Percentiles rank a stretch among this genome's conserved stretches.
phyloP scores from a whole-genome alignment of 92 coral and sea anemone species.

The Porites rus region DNA sequence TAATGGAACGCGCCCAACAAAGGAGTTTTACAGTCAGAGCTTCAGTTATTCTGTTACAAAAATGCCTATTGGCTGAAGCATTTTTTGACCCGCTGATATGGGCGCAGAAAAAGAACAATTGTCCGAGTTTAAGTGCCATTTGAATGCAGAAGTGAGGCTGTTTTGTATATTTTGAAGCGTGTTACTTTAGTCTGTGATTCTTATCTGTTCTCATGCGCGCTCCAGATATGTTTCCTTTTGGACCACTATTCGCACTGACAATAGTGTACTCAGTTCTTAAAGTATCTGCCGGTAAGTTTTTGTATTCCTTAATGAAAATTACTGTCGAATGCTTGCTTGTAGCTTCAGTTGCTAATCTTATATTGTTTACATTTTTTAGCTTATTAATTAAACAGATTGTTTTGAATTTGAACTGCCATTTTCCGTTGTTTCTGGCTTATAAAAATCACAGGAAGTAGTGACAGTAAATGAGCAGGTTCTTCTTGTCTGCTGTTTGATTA shows the following conservation, averaged over 20 bases:
- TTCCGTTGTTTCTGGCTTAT: background rate
- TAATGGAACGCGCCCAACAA: slow-evolving; percentile 31
- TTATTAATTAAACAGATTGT: slow-evolving; percentile 23
- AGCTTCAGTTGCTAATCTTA: background rate
- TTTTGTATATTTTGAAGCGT: background rate
- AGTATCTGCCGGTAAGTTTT: slow-evolving; percentile 12
- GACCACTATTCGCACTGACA: background rate
- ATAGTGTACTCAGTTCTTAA: background rate
- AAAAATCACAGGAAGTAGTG: background rate
- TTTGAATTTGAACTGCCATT: slow-evolving; percentile 17
- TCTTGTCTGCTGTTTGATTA: too few relatives aligned
- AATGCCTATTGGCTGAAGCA: slow-evolving; percentile 14
- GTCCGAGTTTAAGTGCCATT: background rate
- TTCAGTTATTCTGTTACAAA: background rate
- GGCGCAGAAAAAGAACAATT: slow-evolving; percentile 16
- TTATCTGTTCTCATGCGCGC: background rate
- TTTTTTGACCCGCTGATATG: slow-evolving; percentile 34
- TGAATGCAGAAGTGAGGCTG: slow-evolving; percentile 19
- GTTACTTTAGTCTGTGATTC: background rate
- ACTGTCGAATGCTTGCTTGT: background rate
- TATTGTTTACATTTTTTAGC: slow-evolving; percentile 11
- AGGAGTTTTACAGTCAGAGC: background rate
- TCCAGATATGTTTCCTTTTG: background rate
- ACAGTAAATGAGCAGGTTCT: background rate
- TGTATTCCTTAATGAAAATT: background rate